Conservation (phyloP, 2,888 invertebrate genomes). For the Hydrotaea cyrtoneurina region DNA sequence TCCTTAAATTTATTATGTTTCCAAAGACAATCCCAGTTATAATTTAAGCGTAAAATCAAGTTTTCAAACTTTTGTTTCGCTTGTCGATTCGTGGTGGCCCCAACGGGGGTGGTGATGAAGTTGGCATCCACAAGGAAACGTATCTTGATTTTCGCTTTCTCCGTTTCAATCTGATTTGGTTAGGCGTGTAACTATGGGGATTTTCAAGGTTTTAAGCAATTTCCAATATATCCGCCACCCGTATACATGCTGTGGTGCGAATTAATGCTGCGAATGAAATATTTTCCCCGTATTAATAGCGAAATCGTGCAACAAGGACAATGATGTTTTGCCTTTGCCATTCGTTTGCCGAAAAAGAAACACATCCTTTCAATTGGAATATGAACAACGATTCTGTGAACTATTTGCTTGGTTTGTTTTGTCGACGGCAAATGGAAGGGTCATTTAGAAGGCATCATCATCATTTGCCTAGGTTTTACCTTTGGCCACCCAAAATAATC, state of each 20-base stretch:
- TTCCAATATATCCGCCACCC: not conserved
- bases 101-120: not conserved
- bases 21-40: not conserved
- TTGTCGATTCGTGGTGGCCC: not conserved
- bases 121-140: not conserved
- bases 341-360: not conserved
- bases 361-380: not conserved
- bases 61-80: conserved; percentile 29
- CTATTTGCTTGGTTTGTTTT: too few species aligned
- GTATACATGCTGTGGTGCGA: not conserved
- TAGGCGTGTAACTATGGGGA: conserved; percentile 7
- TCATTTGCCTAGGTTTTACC: too few species aligned
- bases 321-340: not conserved
- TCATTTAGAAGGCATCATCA: too few species aligned
- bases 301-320: not conserved
- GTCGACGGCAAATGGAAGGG: too few species aligned
- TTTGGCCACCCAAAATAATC: too few species aligned
- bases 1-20: not conserved
- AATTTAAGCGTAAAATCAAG: conserved; percentile 32
- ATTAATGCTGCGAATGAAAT: not conserved
- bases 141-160: not conserved
- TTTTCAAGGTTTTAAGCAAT: conserved; percentile 26
- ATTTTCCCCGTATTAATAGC: not conserved
- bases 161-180: not conserved
- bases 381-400: not conserved